These are phyloP conservation scores for Oncorhynchus clarkii DNA, from an alignment of 2,113 vertebrate species.

Conservation along the genomic window DNA sequence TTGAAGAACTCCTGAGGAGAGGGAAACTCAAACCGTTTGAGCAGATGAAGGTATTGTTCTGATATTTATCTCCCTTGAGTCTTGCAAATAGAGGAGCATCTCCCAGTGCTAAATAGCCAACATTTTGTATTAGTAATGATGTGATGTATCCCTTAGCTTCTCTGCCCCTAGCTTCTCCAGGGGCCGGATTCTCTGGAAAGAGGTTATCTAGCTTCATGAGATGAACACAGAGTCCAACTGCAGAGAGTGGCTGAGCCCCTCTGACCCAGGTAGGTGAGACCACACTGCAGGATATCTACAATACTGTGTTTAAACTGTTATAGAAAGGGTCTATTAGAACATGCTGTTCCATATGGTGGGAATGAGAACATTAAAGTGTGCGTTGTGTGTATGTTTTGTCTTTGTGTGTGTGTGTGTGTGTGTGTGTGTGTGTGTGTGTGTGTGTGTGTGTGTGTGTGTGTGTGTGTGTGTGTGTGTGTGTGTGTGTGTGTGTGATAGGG, in stretches of 20 bases:
- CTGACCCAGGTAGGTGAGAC: constrained; percentile 79
- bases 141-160: background rate
- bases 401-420: constrained; percentile 13
- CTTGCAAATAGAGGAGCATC: background rate
- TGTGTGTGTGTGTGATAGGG: constrained; percentile 63
- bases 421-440: constrained; percentile 17
- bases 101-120: no score
- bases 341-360: background rate
- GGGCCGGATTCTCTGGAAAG: constrained; percentile 76
- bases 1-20: constrained; percentile 66
- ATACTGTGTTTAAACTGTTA: no score
- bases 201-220: constrained; percentile 75
- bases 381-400: no score
- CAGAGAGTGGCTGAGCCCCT: constrained; percentile 43
- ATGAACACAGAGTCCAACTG: constrained; percentile 60
- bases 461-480: constrained; percentile 17
- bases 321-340: background rate
- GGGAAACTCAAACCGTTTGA: constrained; percentile 60
- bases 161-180: constrained; percentile 26
- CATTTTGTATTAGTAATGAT: background rate
- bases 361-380: no score
- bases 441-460: constrained; percentile 11
- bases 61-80: background rate
- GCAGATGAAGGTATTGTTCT: constrained; percentile 73
- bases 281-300: no score